phyloP scores from a whole-genome alignment of 2,888 invertebrate species.

The Xylophagus ater region DNA sequence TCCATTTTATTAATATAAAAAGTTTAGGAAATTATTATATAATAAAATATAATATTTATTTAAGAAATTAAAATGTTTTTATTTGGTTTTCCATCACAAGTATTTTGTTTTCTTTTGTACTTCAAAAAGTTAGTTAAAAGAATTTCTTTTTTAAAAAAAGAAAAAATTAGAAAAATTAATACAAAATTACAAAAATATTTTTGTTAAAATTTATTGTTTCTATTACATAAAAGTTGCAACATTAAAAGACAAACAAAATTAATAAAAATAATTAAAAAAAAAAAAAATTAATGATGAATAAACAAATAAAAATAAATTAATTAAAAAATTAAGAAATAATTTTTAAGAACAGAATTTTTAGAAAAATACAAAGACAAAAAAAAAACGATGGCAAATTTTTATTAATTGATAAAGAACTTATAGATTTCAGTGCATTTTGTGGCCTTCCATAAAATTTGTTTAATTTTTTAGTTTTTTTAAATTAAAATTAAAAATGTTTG shows the following conservation, averaged over 20 bases:
- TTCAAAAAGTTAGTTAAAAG: conserved; percentile 10
- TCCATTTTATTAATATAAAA: too few relatives aligned
- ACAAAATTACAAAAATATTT: conserved; percentile 7
- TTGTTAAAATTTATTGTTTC: conserved; percentile 19
- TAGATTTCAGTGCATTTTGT: too few relatives aligned
- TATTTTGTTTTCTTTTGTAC: conserved; percentile 15
- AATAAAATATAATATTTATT: too few relatives aligned
- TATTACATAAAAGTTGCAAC: conserved; percentile 36
- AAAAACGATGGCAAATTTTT: too few relatives aligned
- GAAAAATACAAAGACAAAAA: too few relatives aligned
- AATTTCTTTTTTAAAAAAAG: conserved; percentile 8
- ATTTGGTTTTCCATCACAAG: conserved; percentile 6
- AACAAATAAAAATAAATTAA: too few relatives aligned
- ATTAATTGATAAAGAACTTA: too few relatives aligned
- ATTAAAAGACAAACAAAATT: conserved; percentile 35
- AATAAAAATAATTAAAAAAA: conserved; percentile 6
- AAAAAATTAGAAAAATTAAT: conserved; percentile 7
- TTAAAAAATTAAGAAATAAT: conserved; percentile 16
- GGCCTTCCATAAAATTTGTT: too few relatives aligned
- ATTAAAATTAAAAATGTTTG: conserved; percentile 9
- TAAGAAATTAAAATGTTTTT: neutral
- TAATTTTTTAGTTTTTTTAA: conserved; percentile 1
- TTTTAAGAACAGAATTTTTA: conserved; percentile 12
- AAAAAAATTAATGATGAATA: conserved; percentile 1
- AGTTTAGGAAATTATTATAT: too few relatives aligned